A percentile compares a stretch with the other conserved stretches of the same genome.
These are phyloP conservation scores for Lamproptera curius DNA, from an alignment of 2,888 invertebrate genomes.

Conservation along the genomic window DNA sequence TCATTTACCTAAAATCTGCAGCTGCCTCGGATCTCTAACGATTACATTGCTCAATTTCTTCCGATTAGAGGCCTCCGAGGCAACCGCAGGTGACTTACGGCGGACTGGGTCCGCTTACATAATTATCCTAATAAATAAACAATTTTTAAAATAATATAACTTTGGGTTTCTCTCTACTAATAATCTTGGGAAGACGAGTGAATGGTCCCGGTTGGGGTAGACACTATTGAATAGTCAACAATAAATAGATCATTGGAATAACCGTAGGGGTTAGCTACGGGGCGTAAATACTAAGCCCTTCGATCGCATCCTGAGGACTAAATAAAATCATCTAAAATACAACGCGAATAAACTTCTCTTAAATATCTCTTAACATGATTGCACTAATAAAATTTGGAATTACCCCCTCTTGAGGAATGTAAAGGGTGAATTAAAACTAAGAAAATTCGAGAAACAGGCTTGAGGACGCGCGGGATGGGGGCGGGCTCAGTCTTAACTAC, in stretches of 20 bases:
- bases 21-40: constrained; percentile 19
- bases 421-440: constrained; percentile 53
- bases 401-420: constrained; percentile 64
- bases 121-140: constrained; percentile 62
- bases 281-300: constrained; percentile 24
- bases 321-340: constrained; percentile 17
- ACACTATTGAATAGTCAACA: constrained; percentile 18
- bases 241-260: constrained; percentile 20
- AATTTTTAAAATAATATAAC: constrained; percentile 62
- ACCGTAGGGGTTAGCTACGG: constrained; percentile 1
- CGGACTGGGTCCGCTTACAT: constrained; percentile 25
- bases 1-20: constrained; percentile 44
- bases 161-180: constrained; percentile 60
- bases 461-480: not conserved
- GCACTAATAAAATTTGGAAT: constrained; percentile 73
- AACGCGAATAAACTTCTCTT: constrained; percentile 42
- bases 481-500: constrained; percentile 72
- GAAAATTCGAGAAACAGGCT: constrained; percentile 57
- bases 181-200: constrained; percentile 64
- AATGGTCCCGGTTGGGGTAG: constrained; percentile 49
- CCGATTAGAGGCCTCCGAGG: constrained; percentile 23
- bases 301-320: constrained; percentile 1
- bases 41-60: too few relatives aligned
- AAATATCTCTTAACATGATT: constrained; percentile 57
- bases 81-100: constrained; percentile 13